phyloP scores from a whole-genome alignment of 2,797 vertebrate species.

The Danio albolineatus region DNA sequence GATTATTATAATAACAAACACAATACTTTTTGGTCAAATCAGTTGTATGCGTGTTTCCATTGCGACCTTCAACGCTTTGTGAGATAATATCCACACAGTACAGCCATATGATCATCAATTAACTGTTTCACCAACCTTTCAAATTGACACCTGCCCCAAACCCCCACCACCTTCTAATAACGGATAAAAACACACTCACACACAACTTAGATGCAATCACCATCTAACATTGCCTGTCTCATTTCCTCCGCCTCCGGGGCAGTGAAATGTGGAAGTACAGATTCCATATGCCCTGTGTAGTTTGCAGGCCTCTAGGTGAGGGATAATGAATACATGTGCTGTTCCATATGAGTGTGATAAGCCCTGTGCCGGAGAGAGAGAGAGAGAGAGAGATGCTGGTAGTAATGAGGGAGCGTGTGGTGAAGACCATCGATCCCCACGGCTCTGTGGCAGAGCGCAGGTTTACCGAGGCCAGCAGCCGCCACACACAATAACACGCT shows the following conservation, averaged over 20 bases:
- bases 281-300: slow-evolving; percentile 22
- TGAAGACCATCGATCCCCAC: slow-evolving; percentile 54
- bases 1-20: too few relatives aligned
- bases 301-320: slow-evolving; percentile 51
- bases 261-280: slow-evolving; percentile 32
- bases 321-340: slow-evolving; percentile 59
- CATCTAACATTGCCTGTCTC: slow-evolving; percentile 4
- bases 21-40: neutral
- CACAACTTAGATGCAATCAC: slow-evolving; percentile 7
- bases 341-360: slow-evolving; percentile 58
- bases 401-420: slow-evolving; percentile 56
- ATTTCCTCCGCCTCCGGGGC: slow-evolving; percentile 33
- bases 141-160: slow-evolving; percentile 17
- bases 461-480: slow-evolving; percentile 37
- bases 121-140: slow-evolving; percentile 1
- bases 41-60: neutral
- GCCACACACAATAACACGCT: slow-evolving; percentile 51
- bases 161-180: slow-evolving; percentile 33
- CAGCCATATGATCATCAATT: neutral
- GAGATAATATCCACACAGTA: neutral
- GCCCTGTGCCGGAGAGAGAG: neutral
- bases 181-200: neutral
- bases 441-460: slow-evolving; percentile 50
- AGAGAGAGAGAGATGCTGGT: slow-evolving; percentile 36
- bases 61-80: slow-evolving; percentile 24